Base-by-base conservation (phyloP, 2,888 invertebrate species). In the Epinotia bilunana region DNA sequence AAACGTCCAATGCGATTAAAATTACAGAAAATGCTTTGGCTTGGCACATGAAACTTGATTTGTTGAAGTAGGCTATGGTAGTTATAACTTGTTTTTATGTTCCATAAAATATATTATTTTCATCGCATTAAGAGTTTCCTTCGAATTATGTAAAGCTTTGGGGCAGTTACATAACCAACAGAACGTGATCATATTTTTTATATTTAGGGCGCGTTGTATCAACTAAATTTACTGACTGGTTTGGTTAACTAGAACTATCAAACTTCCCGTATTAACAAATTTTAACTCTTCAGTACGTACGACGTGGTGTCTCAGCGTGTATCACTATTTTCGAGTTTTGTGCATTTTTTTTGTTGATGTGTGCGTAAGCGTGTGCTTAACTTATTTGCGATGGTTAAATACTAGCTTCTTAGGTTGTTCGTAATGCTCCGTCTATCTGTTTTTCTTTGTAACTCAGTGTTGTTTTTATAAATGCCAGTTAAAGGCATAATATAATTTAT, bases 1-100 rank as follows among this genome's bases (percentile, higher is more conserved):
- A 61, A 75, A 61, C 61, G 65, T 46, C 49, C 60, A 60, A 73
- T 73, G 65, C 62, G 61, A 75, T 75, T 72, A 75, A 75, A 75
- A 67, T 72, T 75, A 72, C 67, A 65, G 61, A 71, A 64, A 65
- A 64, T 70, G 71, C 46, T 65, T 65, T 7, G 63, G 61, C 71
- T 72, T 43, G 18, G 67, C 57, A 72, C 61, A 75, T 72, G 62
- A 71, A 75, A 46, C 16, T 12, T 61, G 75, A 71, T 75, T 71
- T 74, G 64, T 74, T 53, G 55, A 20, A 63, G 58, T 23, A 60
- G 39, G 6, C 28, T n/a, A 46, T 12, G 65, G 55, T 60, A 61
- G 60, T 71, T 63, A 69, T 23, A 61, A 23, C 43, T 68, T 73
- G 43, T 67, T 61, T 64, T 72, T 72, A 72, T 72, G 46, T 72